These are phyloP conservation scores for Unio pictorum DNA, from an alignment of 2,888 invertebrate species.

Conservation along the genomic window DNA sequence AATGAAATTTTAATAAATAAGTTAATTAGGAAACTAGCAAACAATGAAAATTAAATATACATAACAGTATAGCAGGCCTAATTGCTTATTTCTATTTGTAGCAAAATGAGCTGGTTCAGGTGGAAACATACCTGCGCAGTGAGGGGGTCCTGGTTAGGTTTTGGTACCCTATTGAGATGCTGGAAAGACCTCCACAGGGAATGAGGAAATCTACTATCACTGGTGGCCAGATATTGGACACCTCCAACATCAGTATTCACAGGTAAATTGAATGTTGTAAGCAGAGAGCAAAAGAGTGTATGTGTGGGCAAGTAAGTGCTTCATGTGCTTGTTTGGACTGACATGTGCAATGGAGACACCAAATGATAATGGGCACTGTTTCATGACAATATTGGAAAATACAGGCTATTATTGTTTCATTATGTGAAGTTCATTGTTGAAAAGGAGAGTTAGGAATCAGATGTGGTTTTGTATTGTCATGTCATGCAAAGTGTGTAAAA, in stretches of 20 bases:
- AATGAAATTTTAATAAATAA: too few species aligned
- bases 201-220: conserved; percentile 64
- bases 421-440: too few species aligned
- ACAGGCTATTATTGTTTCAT: too few species aligned
- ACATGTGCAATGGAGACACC: background rate
- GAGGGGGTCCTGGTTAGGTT: conserved; percentile 71
- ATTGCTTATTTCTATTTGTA: conserved; percentile 22
- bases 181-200: conserved; percentile 69
- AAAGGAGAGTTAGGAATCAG: too few species aligned
- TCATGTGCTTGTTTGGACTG: background rate
- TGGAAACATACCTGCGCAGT: conserved; percentile 70
- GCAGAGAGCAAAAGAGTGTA: background rate
- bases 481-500: too few species aligned
- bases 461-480: too few species aligned
- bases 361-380: background rate
- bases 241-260: conserved; percentile 65
- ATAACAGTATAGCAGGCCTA: too few species aligned
- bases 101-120: conserved; percentile 69
- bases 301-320: too few species aligned
- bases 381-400: too few species aligned
- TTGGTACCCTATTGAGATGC: conserved; percentile 70
- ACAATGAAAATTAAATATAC: too few species aligned
- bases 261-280: conserved; percentile 44
- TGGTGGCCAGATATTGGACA: conserved; percentile 67
- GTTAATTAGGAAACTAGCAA: too few species aligned